These are phyloP conservation scores for Cataglyphis altisquamis DNA, from an alignment of 2,888 invertebrate genomes.

Conservation along the genomic window DNA sequence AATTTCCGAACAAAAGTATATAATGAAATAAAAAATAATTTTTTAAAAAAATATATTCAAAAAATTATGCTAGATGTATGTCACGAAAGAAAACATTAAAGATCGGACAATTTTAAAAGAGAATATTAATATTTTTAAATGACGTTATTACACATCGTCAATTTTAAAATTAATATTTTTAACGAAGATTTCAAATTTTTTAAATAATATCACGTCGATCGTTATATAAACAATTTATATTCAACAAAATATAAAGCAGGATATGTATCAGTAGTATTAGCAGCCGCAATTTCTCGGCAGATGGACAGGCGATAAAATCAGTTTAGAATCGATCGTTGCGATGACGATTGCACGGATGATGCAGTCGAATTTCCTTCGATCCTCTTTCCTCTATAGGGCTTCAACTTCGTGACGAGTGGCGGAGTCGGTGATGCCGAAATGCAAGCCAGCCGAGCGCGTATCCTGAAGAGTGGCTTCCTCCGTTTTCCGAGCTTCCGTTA, in stretches of 20 bases:
- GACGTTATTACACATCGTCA: neutral
- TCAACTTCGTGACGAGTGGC: constrained; percentile 50
- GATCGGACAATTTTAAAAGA: neutral
- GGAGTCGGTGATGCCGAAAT: constrained; percentile 61
- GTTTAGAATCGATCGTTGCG: constrained; percentile 64
- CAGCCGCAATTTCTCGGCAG: neutral
- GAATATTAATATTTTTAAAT: neutral
- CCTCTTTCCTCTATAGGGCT: constrained; percentile 60
- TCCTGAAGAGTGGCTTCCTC: constrained; percentile 65
- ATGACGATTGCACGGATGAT: constrained; percentile 49
- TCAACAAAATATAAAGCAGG: neutral
- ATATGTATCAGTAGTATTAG: neutral
- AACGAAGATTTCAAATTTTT: neutral
- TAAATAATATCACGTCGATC: neutral
- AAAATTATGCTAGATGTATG: neutral
- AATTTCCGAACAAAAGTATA: neutral
- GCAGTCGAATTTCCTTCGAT: constrained; percentile 42
- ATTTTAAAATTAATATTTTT: neutral
- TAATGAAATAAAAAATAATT: neutral
- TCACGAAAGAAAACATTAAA: neutral
- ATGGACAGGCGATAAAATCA: constrained; percentile 28
- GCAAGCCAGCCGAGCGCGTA: constrained; percentile 55
- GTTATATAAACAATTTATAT: neutral
- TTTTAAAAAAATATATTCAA: neutral
- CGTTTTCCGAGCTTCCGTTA: constrained; percentile 31